Conservation (phyloP, 2,113 vertebrate genomes). For the Calcarius ornatus region DNA sequence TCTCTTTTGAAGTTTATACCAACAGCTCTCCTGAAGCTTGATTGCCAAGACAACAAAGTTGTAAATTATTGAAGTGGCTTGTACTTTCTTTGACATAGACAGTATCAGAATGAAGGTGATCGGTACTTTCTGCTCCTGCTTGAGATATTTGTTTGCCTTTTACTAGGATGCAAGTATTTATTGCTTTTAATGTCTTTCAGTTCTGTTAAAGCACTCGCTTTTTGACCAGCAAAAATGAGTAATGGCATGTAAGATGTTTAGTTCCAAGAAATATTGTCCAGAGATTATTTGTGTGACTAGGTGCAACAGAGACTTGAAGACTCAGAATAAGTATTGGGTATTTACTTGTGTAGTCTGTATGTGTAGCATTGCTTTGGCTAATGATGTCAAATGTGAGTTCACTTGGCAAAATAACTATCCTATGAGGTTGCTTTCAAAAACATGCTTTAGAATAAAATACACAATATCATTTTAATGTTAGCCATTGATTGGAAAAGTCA, state of each 20-base stretch:
- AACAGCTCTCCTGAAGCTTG: background rate
- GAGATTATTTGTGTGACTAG: background rate
- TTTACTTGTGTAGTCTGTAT: background rate
- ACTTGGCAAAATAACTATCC: background rate
- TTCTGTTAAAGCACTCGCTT: background rate
- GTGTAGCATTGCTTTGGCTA: background rate
- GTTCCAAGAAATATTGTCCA: background rate
- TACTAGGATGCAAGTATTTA: background rate
- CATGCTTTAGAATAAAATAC: background rate
- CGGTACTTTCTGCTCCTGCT: background rate
- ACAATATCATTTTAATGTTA: background rate
- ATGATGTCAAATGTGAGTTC: background rate
- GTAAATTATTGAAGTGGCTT: background rate
- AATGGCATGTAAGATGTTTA: background rate
- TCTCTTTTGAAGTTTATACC: background rate
- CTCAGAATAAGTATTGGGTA: background rate
- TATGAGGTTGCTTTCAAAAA: background rate
- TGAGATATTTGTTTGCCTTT: background rate
- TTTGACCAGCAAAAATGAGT: background rate
- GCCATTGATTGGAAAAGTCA: background rate
- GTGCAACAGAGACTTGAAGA: background rate
- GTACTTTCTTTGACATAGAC: background rate
- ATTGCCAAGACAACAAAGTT: background rate
- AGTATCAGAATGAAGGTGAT: background rate
- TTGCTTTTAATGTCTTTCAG: background rate